A percentile compares a stretch with the other conserved stretches of the same genome.
Evolutionary conservation across 2,888 invertebrate species (phyloP).

Genomic region (Odontocerum albicorne): DNA sequence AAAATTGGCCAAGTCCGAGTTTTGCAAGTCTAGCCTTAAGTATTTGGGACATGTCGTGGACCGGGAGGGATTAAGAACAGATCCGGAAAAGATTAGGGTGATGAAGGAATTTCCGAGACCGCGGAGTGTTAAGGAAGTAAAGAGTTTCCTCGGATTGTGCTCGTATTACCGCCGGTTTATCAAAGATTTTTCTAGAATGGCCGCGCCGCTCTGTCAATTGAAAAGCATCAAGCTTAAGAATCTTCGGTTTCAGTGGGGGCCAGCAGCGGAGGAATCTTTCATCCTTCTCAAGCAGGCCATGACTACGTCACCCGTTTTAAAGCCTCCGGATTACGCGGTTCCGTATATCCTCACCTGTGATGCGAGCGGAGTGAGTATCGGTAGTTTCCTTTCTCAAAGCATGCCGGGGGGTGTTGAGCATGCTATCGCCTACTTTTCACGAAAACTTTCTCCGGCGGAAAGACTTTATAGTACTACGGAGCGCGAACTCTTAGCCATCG

Average conservation of each 20-base stretch:
- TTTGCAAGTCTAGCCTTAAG: conserved; percentile 35
- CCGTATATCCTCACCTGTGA: conserved; percentile 7
- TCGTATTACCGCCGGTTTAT: background rate
- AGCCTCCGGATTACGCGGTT: background rate
- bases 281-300: background rate
- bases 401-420: background rate
- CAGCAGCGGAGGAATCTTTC: background rate
- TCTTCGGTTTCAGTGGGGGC: background rate
- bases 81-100: conserved; percentile 35
- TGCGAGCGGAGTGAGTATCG: background rate
- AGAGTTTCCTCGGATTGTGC: no score
- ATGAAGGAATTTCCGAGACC: conserved; percentile 15
- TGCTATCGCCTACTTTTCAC: background rate
- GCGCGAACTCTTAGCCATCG: no score
- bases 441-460: background rate
- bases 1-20: conserved; percentile 37
- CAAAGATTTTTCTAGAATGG: background rate
- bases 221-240: background rate
- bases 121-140: no score
- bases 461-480: background rate
- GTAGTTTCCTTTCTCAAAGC: conserved; percentile 2
- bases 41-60: conserved; percentile 41
- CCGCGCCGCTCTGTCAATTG: background rate
- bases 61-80: conserved; percentile 36
- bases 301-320: background rate